Evolutionary conservation across 2,888 invertebrate species (phyloP).

Genomic region (Anorthoa munda): DNA sequence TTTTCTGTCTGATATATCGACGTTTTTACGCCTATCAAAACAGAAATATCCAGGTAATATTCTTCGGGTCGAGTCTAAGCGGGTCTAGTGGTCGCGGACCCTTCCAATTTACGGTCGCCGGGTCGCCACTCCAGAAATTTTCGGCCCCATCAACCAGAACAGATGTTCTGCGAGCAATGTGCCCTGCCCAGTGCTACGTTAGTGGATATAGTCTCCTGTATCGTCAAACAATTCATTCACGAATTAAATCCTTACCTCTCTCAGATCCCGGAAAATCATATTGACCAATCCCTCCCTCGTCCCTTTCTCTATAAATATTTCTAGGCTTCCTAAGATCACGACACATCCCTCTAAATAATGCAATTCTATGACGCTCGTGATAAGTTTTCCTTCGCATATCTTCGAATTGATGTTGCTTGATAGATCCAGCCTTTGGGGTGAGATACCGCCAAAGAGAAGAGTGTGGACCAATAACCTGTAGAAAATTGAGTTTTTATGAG

Average conservation of each 20-base stretch:
- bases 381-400: slow-evolving; percentile 56
- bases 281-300: slow-evolving; percentile 85
- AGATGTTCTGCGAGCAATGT: too few species aligned
- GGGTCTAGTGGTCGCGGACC: too few species aligned
- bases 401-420: slow-evolving; percentile 37
- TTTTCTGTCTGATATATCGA: too few species aligned
- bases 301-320: slow-evolving; percentile 92
- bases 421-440: slow-evolving; percentile 57
- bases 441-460: slow-evolving; percentile 29
- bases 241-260: slow-evolving; percentile 88
- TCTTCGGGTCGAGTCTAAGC: too few species aligned
- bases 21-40: too few species aligned
- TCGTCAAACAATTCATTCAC: too few species aligned
- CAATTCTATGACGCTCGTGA: slow-evolving; percentile 20
- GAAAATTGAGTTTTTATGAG: neutral
- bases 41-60: too few species aligned
- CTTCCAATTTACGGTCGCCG: too few species aligned
- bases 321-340: slow-evolving; percentile 95
- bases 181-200: too few species aligned
- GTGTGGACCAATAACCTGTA: slow-evolving; percentile 32
- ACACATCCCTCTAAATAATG: slow-evolving; percentile 76
- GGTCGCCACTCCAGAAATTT: too few species aligned
- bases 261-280: slow-evolving; percentile 93
- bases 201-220: too few species aligned
- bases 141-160: too few species aligned